Evolutionary conservation across 2,797 vertebrate species (phyloP), one percentile per base, ranked within the genome.

Genomic region (Rhinella marina): DNA sequence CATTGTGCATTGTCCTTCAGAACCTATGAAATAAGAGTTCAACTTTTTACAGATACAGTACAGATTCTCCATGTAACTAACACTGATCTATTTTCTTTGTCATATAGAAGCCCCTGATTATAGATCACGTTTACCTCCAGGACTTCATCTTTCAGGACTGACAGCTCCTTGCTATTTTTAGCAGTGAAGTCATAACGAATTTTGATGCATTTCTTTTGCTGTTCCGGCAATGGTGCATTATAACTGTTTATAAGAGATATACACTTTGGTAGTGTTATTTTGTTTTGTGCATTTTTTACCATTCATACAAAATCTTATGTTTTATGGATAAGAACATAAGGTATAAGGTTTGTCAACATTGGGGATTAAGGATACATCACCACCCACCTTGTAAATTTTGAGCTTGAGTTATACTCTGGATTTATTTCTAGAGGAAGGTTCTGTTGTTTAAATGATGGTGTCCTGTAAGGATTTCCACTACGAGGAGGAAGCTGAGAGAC

Each of bases 161-260:
- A 99, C 82, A 99, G 95, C 92, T 99, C 98, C 0, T 96, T 98
- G 94, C 96, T 96, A 23, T 99, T 99, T 16, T 96, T 95, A 0
- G 98, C 98, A 0, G 98, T 97, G 91, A 99, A 99, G 92, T 97
- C 96, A 2, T 99, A 99, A 88, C 93, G 95, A 73, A 98, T 96
- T 96, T 96, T 97, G 95, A 96, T 97, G 83, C 94, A 97, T 95
- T 95, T 97, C 81, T 95, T 95, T 70, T 91, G 86, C 72, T 41
- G 81, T 3, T 91, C 88, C 1, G 86, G 56, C 23, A 91, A 91
- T 13, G 93, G 92, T 0, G 95, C 88, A 87, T 96, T 95, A 14
- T 95, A 95, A 85, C 95, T 96, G 92, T 98, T 98, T 91, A 0
- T 72, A 80, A 56, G 86, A 7, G 70, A 9, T 17, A 41, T 27